Percentiles rank a stretch among this genome's conserved stretches.
These are phyloP conservation scores for Rattus rattus DNA, from an alignment of 2,113 vertebrate species.

Conservation along the genomic window DNA sequence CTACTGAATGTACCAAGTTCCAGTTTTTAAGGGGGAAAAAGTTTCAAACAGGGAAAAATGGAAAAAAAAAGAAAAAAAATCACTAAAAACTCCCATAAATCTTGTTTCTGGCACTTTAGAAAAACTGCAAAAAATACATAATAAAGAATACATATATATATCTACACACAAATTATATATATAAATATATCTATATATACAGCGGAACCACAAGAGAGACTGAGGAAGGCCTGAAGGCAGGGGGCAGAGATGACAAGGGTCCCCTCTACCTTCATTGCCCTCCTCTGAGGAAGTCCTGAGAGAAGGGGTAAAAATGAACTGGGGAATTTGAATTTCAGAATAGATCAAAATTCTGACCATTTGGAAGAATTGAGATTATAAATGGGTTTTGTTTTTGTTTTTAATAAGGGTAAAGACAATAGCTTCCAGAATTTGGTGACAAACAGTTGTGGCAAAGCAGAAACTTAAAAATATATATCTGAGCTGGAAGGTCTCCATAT, in stretches of 20 bases:
- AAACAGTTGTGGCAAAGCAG: conserved; percentile 52
- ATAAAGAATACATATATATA: conserved; percentile 81
- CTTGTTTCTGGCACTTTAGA: conserved; percentile 82
- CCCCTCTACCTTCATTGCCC: conserved; percentile 14
- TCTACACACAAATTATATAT: conserved; percentile 79
- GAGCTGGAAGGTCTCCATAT: conserved; percentile 68
- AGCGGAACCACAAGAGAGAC: conserved; percentile 80
- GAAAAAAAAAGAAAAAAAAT: conserved; percentile 61
- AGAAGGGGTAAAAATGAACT: conserved; percentile 46
- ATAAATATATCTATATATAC: conserved; percentile 66
- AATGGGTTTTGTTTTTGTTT: conserved; percentile 27
- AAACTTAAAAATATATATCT: conserved; percentile 68
- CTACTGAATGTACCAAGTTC: conserved; percentile 86
- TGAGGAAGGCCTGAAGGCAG: conserved; percentile 71
- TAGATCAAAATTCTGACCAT: conserved; percentile 69
- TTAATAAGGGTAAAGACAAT: conserved; percentile 69
- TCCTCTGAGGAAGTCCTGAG: conserved; percentile 58
- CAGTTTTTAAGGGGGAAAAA: conserved; percentile 77
- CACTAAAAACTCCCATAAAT: conserved; percentile 77
- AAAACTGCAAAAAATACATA: conserved; percentile 76
- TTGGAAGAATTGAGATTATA: conserved; percentile 70
- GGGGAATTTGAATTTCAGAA: conserved; percentile 68
- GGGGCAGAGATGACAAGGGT: background rate
- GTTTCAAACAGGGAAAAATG: conserved; percentile 69
- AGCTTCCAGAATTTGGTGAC: conserved; percentile 69